A percentile compares a stretch with the other conserved stretches of the same genome.
Evolutionary conservation across 2,888 invertebrate species (phyloP).

Genomic region (Cantharis rustica): DNA sequence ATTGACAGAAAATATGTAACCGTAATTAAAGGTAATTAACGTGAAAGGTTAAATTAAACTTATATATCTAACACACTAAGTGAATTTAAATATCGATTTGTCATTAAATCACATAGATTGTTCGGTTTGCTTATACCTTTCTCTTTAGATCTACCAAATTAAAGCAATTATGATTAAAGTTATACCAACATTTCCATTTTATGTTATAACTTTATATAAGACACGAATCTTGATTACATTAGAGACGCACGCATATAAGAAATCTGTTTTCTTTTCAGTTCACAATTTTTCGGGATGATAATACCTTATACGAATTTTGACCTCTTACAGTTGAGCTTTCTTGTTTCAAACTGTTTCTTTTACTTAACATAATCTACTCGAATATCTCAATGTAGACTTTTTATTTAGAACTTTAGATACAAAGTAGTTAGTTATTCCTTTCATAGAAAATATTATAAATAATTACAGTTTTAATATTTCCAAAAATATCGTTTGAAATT

Average conservation of each 20-base stretch:
- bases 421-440: no score
- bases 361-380: neutral
- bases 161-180: neutral
- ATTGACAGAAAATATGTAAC: neutral
- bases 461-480: no score
- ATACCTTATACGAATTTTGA: neutral
- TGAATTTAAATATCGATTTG: neutral
- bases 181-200: neutral
- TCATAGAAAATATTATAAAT: no score
- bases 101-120: neutral
- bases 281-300: neutral
- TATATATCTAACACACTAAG: neutral
- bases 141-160: neutral
- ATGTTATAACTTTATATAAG: neutral
- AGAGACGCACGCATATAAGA: neutral
- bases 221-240: neutral
- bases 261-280: neutral
- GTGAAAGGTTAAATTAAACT: neutral
- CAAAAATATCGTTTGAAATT: neutral
- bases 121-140: neutral
- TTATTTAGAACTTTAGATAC: neutral
- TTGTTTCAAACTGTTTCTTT: neutral
- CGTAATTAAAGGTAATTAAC: neutral
- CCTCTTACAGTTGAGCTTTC: neutral
- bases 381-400: neutral